Base-by-base conservation (phyloP, 2,888 invertebrate genomes). In the Liodrosophila aerea region DNA sequence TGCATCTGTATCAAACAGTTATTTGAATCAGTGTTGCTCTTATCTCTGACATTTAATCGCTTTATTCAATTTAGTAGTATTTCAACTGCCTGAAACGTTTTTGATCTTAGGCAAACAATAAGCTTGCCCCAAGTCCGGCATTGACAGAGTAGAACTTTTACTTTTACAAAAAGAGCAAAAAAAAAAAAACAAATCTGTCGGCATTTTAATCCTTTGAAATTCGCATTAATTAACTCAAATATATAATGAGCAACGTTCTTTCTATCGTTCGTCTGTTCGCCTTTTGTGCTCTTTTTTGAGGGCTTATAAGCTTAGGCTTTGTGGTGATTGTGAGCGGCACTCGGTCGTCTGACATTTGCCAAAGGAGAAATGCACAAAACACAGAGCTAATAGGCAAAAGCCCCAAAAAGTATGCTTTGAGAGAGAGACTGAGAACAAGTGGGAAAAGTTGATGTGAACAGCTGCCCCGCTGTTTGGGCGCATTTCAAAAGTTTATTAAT, bases 401-500 rank as follows among this genome's bases (percentile, higher is more conserved):
- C 30, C 27, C 56, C 50, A 67, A 58, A 58, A 56, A 41, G 54
- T 56, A 45, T 49, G 52, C 39, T 49, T 30, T 33, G 22, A n/a
- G 12, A n/a, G 22, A 37, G 13, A 12, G 16, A 29, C 22, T 9
- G 36, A 9, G 8, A 2, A 12, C n/a, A 11, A n/a, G 27, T 9
- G 37, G 30, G 29, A 62, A 75, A 82, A 82, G 83, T 82, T 71
- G 75, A 78, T 78, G 76, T 51, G 65, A 78, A 51, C 69, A 83
- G 80, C 65, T 75, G 72, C 61, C 65, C 65, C 47, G 69, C 63
- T 64, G 69, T 75, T 78, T 13, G 41, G 57, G 59, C 46, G 69
- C 72, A 76, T 67, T 72, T 78, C 61, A 85, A 80, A 80, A 80
- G 86, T 80, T 80, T 80, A 78, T 85, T 85, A 78, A 78, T 83